Conservation (phyloP, 2,797 vertebrate species). For the Clamator glandarius region DNA sequence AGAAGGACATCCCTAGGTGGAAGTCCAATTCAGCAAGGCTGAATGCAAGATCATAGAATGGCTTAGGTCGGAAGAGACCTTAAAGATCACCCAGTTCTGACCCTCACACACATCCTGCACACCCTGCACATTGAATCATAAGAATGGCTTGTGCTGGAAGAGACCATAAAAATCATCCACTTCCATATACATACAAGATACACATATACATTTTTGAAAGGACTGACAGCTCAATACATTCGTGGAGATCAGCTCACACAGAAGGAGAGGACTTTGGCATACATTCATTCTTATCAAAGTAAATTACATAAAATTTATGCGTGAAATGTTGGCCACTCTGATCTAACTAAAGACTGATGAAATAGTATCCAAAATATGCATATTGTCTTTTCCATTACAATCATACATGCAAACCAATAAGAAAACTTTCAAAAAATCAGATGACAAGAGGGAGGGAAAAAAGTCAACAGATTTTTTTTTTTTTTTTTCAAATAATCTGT, state of each 20-base stretch:
- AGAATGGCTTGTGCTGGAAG: too few relatives aligned
- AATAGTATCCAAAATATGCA: neutral
- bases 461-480: too few relatives aligned
- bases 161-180: too few relatives aligned
- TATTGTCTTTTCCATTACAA: neutral
- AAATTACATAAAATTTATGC: neutral
- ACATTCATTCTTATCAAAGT: neutral
- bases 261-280: neutral
- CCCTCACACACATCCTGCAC: too few relatives aligned
- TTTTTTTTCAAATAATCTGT: neutral
- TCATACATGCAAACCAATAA: neutral
- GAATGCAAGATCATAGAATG: neutral
- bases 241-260: neutral
- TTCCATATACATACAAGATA: neutral
- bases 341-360: neutral
- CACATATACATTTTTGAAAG: neutral
- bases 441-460: neutral
- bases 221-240: neutral
- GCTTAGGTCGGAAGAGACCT: too few relatives aligned
- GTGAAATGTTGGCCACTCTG: neutral
- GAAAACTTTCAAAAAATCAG: neutral
- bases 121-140: too few relatives aligned
- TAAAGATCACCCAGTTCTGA: too few relatives aligned
- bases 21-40: neutral
- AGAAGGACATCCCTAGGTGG: fast-evolving